phyloP scores from a whole-genome alignment of 1,140 invertebrate genomes.

The Leptonema lineaticorne region DNA sequence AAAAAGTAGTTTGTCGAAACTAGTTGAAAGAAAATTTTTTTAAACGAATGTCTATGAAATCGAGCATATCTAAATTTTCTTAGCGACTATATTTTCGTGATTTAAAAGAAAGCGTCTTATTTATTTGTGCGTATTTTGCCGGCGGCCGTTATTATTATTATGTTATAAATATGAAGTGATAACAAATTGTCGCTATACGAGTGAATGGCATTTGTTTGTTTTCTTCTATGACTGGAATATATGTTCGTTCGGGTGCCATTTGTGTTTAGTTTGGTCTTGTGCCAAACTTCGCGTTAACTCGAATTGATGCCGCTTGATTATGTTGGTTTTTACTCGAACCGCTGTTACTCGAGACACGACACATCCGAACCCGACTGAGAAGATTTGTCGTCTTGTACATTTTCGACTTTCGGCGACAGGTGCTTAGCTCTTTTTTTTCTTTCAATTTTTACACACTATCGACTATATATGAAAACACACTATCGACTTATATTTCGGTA shows the following conservation, averaged over 20 bases:
- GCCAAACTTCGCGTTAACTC: slow-evolving; percentile 28
- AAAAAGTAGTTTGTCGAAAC: too few relatives aligned
- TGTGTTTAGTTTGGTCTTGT: slow-evolving; percentile 20
- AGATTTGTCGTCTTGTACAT: slow-evolving; percentile 34
- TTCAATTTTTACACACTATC: background rate
- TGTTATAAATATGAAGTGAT: too few relatives aligned
- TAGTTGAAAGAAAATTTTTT: background rate
- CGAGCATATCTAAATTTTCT: background rate
- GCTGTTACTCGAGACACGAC: slow-evolving; percentile 28
- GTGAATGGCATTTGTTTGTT: background rate
- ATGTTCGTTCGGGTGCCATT: background rate
- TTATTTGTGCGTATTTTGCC: background rate
- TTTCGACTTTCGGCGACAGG: slow-evolving; percentile 16
- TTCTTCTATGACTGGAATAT: too few relatives aligned
- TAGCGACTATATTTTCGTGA: background rate
- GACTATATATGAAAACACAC: too few relatives aligned
- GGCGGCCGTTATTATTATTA: too few relatives aligned
- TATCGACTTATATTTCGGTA: background rate
- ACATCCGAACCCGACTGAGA: slow-evolving; percentile 23
- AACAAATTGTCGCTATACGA: slow-evolving; percentile 1
- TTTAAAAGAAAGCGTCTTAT: background rate
- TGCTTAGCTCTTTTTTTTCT: background rate
- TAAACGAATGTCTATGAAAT: background rate
- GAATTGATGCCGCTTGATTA: slow-evolving; percentile 37
- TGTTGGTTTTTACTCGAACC: slow-evolving; percentile 31